Evolutionary conservation across 23 tunicate genomes (phyloP).

Genomic region (Pegea sp.): DNA sequence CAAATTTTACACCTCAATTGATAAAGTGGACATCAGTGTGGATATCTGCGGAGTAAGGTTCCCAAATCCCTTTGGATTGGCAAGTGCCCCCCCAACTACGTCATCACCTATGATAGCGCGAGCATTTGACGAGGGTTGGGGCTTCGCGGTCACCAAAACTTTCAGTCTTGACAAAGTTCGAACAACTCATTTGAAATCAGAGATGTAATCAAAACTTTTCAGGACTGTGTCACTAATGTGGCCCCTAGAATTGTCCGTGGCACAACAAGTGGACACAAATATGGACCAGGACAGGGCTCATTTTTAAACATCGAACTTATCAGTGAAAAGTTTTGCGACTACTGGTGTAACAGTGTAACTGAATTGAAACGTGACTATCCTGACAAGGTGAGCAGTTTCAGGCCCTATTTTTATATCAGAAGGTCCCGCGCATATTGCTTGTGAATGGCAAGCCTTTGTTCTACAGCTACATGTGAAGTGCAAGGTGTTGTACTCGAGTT

Average conservation of each 20-base stretch:
- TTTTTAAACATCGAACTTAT: constrained; percentile 94
- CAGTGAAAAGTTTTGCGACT: constrained; percentile 78
- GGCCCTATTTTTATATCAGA: neutral
- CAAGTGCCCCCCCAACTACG: constrained; percentile 99
- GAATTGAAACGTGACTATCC: constrained; percentile 96
- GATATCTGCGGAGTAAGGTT: constrained; percentile 85
- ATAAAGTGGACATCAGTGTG: constrained; percentile 77
- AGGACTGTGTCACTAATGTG: constrained; percentile 95
- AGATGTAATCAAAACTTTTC: too few relatives aligned
- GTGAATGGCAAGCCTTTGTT: constrained; percentile 49
- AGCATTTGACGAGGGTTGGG: constrained; percentile 98
- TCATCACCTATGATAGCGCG: constrained; percentile 89
- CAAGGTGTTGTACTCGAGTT: neutral
- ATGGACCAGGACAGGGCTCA: constrained; percentile 95
- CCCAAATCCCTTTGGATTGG: constrained; percentile 91
- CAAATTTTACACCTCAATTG: constrained; percentile 80
- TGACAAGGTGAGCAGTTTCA: constrained; percentile 20
- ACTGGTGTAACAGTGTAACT: constrained; percentile 81
- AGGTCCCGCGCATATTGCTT: neutral
- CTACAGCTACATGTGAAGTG: constrained; percentile 43
- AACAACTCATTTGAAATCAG: too few relatives aligned
- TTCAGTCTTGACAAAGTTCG: constrained; percentile 65
- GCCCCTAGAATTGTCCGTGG: constrained; percentile 94
- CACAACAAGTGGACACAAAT: constrained; percentile 87
- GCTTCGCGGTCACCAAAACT: constrained; percentile 92